Conservation (phyloP, 2,888 invertebrate genomes). For the Meteorus colon region DNA sequence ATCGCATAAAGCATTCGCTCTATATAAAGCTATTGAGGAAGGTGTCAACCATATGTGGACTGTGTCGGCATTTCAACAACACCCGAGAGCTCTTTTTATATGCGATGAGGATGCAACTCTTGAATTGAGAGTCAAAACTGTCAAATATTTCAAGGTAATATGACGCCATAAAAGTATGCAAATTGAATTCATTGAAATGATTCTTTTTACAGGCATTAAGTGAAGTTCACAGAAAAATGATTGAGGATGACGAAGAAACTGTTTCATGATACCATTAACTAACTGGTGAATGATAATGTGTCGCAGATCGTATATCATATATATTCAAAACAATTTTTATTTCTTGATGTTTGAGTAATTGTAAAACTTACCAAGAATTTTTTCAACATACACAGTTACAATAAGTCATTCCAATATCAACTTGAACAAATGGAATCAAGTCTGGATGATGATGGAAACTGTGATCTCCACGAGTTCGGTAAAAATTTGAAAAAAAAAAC, state of each 20-base stretch:
- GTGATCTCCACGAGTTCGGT: too few relatives aligned
- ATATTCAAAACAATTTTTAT: not conserved
- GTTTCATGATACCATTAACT: slow-evolving; percentile 59
- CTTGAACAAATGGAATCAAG: too few relatives aligned
- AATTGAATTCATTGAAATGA: slow-evolving; percentile 33
- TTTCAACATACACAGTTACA: too few relatives aligned
- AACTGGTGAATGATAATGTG: slow-evolving; percentile 45
- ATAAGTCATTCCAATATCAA: too few relatives aligned
- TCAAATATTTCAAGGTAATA: slow-evolving; percentile 96
- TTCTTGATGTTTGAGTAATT: not conserved
- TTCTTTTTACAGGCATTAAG: slow-evolving; percentile 81
- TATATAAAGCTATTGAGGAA: slow-evolving; percentile 98
- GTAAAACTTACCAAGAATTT: too few relatives aligned
- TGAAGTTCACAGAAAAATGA: slow-evolving; percentile 88
- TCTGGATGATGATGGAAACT: too few relatives aligned
- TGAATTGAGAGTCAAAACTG: slow-evolving; percentile 97
- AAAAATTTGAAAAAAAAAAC: too few relatives aligned
- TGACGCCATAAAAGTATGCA: not conserved
- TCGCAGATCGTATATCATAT: too few relatives aligned
- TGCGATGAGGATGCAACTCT: slow-evolving; percentile 98
- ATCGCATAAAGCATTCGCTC: slow-evolving; percentile 95
- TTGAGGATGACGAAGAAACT: slow-evolving; percentile 76
- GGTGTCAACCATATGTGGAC: slow-evolving; percentile 99
- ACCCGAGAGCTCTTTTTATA: slow-evolving; percentile 92
- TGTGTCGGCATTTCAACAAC: slow-evolving; percentile 98